Conservation (phyloP, 2,797 vertebrate genomes). For the Cossypha niveicapilla region DNA sequence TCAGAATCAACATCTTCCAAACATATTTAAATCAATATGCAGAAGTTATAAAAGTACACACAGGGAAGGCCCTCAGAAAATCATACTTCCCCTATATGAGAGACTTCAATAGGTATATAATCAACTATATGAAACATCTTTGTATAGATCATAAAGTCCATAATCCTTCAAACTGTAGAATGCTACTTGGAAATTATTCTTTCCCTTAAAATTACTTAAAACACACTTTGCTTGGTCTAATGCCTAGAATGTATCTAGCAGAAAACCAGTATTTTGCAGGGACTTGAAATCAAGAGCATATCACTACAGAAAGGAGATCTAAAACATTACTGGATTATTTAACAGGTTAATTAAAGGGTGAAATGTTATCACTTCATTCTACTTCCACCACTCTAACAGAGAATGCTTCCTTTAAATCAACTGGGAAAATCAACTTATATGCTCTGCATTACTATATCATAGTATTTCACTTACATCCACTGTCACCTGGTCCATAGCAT, state of each 20-base stretch:
- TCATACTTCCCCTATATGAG: constrained; percentile 36
- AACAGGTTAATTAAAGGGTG: background rate
- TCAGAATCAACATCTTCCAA: constrained; percentile 58
- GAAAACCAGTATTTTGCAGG: background rate
- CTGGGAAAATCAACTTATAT: background rate
- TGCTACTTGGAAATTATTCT: background rate
- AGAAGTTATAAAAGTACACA: constrained; percentile 51
- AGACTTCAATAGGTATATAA: constrained; percentile 1
- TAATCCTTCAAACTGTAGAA: background rate
- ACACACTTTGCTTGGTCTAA: background rate
- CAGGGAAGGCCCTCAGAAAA: constrained; percentile 50
- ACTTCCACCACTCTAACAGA: background rate
- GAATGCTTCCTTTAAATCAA: background rate
- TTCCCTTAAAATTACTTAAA: background rate
- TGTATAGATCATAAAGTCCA: background rate
- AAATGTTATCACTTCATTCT: background rate
- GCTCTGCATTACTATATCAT: background rate
- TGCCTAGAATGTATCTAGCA: background rate
- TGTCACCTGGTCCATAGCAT: constrained; percentile 34
- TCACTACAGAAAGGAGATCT: background rate
- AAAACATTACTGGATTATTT: background rate
- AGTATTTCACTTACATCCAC: constrained; percentile 54
- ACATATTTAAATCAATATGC: constrained; percentile 58
- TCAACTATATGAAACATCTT: background rate
- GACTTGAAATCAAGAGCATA: background rate